Base-by-base conservation (phyloP, 2,797 vertebrate species). In the Pseudotriccus pelzelni region DNA sequence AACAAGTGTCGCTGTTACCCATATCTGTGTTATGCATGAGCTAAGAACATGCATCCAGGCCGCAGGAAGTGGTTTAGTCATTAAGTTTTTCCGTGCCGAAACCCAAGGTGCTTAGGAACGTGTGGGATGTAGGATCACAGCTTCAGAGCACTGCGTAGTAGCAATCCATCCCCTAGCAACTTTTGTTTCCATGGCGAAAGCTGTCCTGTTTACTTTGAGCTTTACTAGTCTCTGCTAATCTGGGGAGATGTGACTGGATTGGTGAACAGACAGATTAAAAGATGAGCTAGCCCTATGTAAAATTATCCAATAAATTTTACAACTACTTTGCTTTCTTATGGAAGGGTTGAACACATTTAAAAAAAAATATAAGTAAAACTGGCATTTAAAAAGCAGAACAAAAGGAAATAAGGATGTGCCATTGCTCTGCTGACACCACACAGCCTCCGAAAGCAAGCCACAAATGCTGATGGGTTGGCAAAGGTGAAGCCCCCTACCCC, bases 181-280 rank as follows among this genome's bases (percentile, higher is more conserved):
- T 95, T 97, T 94, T 70, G 94, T 96, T 96, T 93, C 96, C 95
- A 96, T 96, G 73, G 87, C 64, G 90, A 93, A 97, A 84, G 59
- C 68, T 46, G 72, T 69, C 94, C 81, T 94, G 90, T 94, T 94
- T 96, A 90, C 89, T 94, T 89, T 86, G 58, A 93, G 74, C 37
- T 74, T 91, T 92, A 96, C 97, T 97, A 81, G 86, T 82, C 68
- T 58, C 58, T 50, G 41, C 47, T 23, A 72, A 93, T 84, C 90
- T 39, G 91, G n/a, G 28, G 36, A 72, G 74, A 90, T 58, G 44
- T 21, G 87, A 66, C 56, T 56, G 90, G 64, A 83, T 24, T 81
- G 39, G 64, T 15, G 87, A 94, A 80, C 60, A 88, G 44, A 58
- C 30, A 37, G 23, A 74, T 27, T 50, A 82, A 73, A 70, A 74